Evolutionary conservation across 2,888 invertebrate genomes (phyloP), one percentile per base, ranked within the genome.

Genomic region (Suillia variegata): DNA sequence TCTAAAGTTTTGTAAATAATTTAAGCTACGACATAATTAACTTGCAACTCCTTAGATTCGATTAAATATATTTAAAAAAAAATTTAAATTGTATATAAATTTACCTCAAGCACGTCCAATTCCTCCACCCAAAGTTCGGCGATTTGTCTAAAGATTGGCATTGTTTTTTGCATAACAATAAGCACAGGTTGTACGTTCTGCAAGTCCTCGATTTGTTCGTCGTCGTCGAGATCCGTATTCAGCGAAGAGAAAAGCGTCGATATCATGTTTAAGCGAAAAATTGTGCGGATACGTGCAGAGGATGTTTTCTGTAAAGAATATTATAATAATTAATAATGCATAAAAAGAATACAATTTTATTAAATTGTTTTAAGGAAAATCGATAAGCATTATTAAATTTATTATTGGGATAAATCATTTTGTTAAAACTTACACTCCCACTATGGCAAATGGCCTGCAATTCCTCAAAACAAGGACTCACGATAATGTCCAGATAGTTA

Each of bases 261-360:
- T 38, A 90, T 82, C 86, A 92, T 88, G 74, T 88, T 89, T 48
- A 92, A 80, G 56, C 88, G 85, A 64, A 87, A 85, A 48, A 86
- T 81, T 47, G 90, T 81, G 12, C 85, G 84, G 21, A 84, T 79
- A 66, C 84, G 85, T 26, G 84, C 82, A 12, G 83, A 75, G 6
- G 83, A 81, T 34, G 82, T 81, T 64, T 83, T 83, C 85, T 87
- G 69, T 45, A n/a, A n/a, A n/a, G n/a, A n/a, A n/a, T n/a, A n/a
- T n/a, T 78, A 74, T 26, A 2, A 56, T 18, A 67, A 55, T n/a
- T n/a, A n/a, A n/a, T n/a, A n/a, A n/a, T n/a, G 42, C 56, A 1
- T 33, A 26, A n/a, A 49, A 45, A 33, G 10, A 10, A 34, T 21
- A 4, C 48, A 12, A 34, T n/a, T n/a, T n/a, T n/a, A n/a, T n/a